Evolutionary conservation across 1,140 invertebrate genomes (phyloP), one percentile per base, ranked within the genome.

Genomic region (Drosophila baimaii): DNA sequence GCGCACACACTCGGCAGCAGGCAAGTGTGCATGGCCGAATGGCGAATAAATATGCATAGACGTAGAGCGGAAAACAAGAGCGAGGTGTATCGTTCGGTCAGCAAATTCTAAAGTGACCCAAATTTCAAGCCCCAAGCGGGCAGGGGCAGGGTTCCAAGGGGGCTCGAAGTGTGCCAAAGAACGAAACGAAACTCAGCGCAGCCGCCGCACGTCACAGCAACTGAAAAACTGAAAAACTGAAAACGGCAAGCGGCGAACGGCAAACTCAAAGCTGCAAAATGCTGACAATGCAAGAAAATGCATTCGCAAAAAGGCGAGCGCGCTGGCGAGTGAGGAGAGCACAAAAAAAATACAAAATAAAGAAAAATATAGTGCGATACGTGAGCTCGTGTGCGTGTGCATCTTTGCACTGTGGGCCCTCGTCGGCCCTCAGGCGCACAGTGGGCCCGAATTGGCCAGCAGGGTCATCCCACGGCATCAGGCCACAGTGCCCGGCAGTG

Each of bases 41-140:
- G 63, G 65, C 70, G 70, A 82, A 79, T 75, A 86, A 79, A 72
- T 72, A 72, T 72, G 80, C 59, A 70, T 68, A 79, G 79, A 71
- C 59, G 61, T 43, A 65, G 46, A 51, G 56, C 43, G 54, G 69
- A 70, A 52, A 75, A 86, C 62, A 66, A 83, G 57, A 86, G 73
- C 70, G 62, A 81, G 63, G 44, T 47, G 51, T 77, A 77, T 82
- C 64, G 83, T 76, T 88, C 80, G 84, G 84, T 80, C 84, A 88
- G 84, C 84, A 79, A 84, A 90, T 90, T 89, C 73, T 89, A 84
- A 78, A 88, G 84, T 89, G 84, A 89, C 84, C 84, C 84, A 89
- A 89, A 89, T 89, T 88, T 74, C 39, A 25, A 62, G 56, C 61
- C 58, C 72, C 72, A 46, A 62, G 62, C 65, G 27, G 33, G n/a